Base-by-base conservation (phyloP, 2,113 vertebrate species). In the Lepus timidus region DNA sequence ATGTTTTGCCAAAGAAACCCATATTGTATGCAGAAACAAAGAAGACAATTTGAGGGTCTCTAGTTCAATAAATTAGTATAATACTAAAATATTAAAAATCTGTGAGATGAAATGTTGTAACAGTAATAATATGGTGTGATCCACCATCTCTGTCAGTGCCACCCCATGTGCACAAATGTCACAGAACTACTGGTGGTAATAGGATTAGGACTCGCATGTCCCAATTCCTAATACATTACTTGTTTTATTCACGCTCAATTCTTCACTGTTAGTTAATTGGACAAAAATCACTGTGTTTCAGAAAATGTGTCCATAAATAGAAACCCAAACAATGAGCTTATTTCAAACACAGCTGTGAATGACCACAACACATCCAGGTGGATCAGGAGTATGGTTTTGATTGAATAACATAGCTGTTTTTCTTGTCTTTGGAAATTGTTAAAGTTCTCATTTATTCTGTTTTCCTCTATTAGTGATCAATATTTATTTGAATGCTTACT, bases 401-500 rank as follows among this genome's bases (percentile, higher is more conserved):
- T 52, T 27, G 68, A 44, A 79, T 14, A 82, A 52, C 22, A 73
- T 9, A 79, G 4, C 3, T n/a, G 1, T 64, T 80, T 89, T n/a
- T 92, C 74, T 64, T 58, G 19, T 79, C 36, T 88, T 90, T 68
- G 49, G n/a, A 86, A 87, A 6, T 4, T 85, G 3, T 68, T 49
- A 51, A 74, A 1, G 5, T 78, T 80, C 14, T 13, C 16, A 76
- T 92, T 9, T 23, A 31, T 61, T 33, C 27, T 31, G 4, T 52
- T 36, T 93, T 73, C 27, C 19, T 88, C n/a, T 55, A 33, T 29
- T 33, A 78, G 25, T 79, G 27, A 5, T 13, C 33, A 83, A 20
- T 86, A n/a, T 79, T 83, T 82, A 62, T 25, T 75, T 44, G 27
- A 93, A 94, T 85, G 27, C 22, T 90, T 81, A 51, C 31, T 76